Percentiles rank a stretch among this genome's conserved stretches.
Evolutionary conservation across 2,888 invertebrate species (phyloP).

Genomic region (Mongoloraphidia duomilia): DNA sequence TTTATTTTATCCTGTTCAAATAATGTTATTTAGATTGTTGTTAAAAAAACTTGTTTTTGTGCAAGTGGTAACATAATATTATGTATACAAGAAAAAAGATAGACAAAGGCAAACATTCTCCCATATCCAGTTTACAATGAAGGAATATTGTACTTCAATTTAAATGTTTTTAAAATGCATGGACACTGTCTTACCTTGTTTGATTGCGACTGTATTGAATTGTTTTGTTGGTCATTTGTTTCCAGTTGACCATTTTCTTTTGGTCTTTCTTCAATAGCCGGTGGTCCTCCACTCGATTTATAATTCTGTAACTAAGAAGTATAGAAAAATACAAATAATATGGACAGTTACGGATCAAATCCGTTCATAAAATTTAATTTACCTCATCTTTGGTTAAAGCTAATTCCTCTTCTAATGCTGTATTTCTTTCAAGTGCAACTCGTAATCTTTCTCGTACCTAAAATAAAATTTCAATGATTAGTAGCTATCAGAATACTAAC

Average conservation of each 20-base stretch:
- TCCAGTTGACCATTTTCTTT: conserved; percentile 68
- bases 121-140: neutral
- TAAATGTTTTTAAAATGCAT: neutral
- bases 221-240: conserved; percentile 35
- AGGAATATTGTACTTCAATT: neutral
- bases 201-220: conserved; percentile 12
- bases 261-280: conserved; percentile 46
- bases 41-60: no score
- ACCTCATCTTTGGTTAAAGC: conserved; percentile 93
- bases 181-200: conserved; percentile 16
- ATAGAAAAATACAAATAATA: neutral
- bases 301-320: conserved; percentile 59
- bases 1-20: no score
- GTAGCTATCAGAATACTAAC: neutral
- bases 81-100: neutral
- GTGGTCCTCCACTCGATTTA: conserved; percentile 54
- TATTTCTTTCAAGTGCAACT: conserved; percentile 90
- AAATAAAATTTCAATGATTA: conserved; percentile 18
- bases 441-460: conserved; percentile 93
- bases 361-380: conserved; percentile 22
- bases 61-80: neutral
- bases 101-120: neutral
- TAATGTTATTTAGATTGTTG: no score
- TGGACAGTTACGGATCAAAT: neutral
- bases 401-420: conserved; percentile 91